phyloP scores from a whole-genome alignment of 2,113 vertebrate genomes.

The Procavia capensis region DNA sequence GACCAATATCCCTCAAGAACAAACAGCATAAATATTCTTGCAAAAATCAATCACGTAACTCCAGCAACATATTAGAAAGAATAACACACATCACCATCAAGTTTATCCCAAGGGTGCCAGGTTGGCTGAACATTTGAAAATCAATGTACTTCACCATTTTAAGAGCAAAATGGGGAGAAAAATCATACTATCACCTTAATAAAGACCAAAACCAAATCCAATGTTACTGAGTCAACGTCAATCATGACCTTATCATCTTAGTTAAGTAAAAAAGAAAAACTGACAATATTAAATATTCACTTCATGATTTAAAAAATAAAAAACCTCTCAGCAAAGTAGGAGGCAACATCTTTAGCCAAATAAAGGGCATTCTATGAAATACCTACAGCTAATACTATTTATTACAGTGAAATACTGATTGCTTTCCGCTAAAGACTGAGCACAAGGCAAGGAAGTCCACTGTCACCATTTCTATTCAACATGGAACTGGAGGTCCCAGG shows the following conservation, averaged over 20 bases:
- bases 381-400: not conserved
- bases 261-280: constrained; percentile 38
- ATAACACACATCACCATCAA: not conserved
- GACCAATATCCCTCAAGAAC: not conserved
- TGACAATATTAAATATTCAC: not conserved
- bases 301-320: not conserved
- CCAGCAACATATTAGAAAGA: constrained; percentile 28
- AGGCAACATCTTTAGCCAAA: not conserved
- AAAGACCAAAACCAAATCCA: no score
- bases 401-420: constrained; percentile 28
- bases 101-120: not conserved
- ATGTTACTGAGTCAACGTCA: no score
- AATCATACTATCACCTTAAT: not conserved
- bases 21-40: not conserved
- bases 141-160: not conserved
- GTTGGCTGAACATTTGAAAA: constrained; percentile 15
- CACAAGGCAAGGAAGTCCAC: not conserved
- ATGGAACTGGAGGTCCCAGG: not conserved
- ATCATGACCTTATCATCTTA: no score
- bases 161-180: not conserved
- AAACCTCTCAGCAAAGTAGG: not conserved
- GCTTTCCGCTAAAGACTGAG: not conserved
- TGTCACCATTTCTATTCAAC: not conserved
- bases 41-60: constrained; percentile 14
- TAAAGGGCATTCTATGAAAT: constrained; percentile 13